Evolutionary conservation across 1,140 invertebrate species (phyloP), one percentile per base, ranked within the genome.

Genomic region (Drosophila paulistorum): DNA sequence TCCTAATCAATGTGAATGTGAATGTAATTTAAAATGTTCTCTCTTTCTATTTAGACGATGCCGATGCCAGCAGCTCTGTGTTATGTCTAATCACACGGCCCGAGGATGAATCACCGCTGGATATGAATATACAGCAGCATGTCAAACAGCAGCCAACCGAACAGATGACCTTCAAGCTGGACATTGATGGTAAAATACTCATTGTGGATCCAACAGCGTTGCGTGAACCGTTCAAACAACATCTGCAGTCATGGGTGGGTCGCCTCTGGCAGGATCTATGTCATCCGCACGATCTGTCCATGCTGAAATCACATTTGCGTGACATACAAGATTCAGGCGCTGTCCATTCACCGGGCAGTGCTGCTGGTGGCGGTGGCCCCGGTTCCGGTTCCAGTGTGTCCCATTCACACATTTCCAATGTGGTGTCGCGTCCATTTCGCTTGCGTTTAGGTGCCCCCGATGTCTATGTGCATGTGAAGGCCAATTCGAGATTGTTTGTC

Each of bases 111-210:
- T 93, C 95, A 81, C 94, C 94, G 81, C 92, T 94, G 74, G 93
- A 95, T 78, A 94, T 93, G 95, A 93, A 93, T 83, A 92, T 93
- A 76, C 93, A 91, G 90, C 92, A 93, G 93, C 91, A 92, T 54
- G 82, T 91, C 54, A 83, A 89, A 42, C 91, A 92, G 92, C 94
- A 86, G 93, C 94, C 84, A 94, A 89, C 97, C 78, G 96, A 98
- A 92, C 97, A 98, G 92, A 98, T 99, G 93, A 97, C 97, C 83
- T 97, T 98, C 90, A 97, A 97, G 93, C 94, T 98, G 90, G 97
- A 98, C 93, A 94, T 94, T 68, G 94, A 95, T 81, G 97, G 97
- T 65, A 97, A 96, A 92, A 97, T 99, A 79, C 94, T 97, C 77
- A 94, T 93, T 74, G 93, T 97, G 73, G 97, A 98, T 92, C 94